Conservation (phyloP, 2,113 vertebrate species). For the Centropristis striata region DNA sequence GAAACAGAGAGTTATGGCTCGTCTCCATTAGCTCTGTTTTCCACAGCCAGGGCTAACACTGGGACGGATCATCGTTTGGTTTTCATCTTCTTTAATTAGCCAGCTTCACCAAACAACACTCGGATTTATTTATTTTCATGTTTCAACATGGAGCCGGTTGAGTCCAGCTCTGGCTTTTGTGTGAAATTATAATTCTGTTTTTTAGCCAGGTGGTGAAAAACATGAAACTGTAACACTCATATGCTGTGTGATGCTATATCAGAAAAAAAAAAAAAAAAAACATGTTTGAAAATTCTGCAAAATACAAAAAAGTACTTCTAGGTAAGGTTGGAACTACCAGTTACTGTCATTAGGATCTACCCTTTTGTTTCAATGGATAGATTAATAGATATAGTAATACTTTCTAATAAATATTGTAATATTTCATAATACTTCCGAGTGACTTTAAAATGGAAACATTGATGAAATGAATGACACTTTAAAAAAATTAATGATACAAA, state of each 20-base stretch:
- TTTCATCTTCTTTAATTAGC: constrained; percentile 35
- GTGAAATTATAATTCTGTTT: neutral
- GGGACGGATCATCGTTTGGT: constrained; percentile 9
- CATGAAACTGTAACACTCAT: neutral
- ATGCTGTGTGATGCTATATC: too few species aligned
- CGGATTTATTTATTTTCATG: neutral
- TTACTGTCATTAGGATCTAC: neutral
- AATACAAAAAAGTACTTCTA: neutral
- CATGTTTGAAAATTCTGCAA: neutral
- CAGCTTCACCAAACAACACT: neutral
- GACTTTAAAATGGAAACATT: neutral
- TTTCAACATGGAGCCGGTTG: neutral
- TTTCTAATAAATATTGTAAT: too few species aligned
- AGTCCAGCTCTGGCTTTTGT: neutral
- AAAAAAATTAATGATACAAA: too few species aligned
- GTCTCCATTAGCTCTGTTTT: constrained; percentile 57
- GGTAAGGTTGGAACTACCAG: neutral
- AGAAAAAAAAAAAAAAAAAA: neutral
- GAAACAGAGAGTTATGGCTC: constrained; percentile 56
- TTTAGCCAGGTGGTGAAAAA: neutral
- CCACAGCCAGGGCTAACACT: neutral
- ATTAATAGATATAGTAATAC: neutral
- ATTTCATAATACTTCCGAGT: neutral
- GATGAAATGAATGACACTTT: too few species aligned
- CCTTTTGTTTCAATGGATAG: neutral